Evolutionary conservation across 2,888 invertebrate species (phyloP), one percentile per base, ranked within the genome.

Genomic region (Dyspetes luteomarginatus): DNA sequence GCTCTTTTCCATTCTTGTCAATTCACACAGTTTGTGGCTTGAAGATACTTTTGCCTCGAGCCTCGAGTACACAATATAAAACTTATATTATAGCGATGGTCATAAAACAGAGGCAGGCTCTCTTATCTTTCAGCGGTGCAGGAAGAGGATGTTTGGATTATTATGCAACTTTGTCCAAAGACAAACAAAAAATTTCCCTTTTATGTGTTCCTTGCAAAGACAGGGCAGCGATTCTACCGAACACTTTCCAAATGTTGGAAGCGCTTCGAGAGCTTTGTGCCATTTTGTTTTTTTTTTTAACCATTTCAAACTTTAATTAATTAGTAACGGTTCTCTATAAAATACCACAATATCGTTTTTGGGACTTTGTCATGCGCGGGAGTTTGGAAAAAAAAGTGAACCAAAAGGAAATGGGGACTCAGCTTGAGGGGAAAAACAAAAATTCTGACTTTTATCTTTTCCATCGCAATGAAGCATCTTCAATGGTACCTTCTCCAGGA

Each of bases 131-230:
- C 17, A 0, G 19, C 5, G 36, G 22, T 22, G 50, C 12, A 24
- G 15, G 48, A 60, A 55, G 17, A 55, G 72, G 72, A 73, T 72
- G 30, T 78, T 52, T 62, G 45, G 60, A 60, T 52, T 50, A 60
- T 52, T 50, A 60, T 72, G 67, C 60, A 73, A 68, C 30, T 28
- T 19, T 19, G 12, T 3, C 43, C 45, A 9, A n/a, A 24, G 36
- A 36, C 48, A 41, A 72, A 48, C 60, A 52, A 36, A 73, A 43
- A 72, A 22, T 45, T 30, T 43, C 58, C 24, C 19, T 55, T 36
- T 64, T 72, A 30, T 72, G 62, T 26, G 72, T 55, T 72, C 60
- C 52, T 36, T 41, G 9, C 72, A 43, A 60, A 71, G 58, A 50
- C 58, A 4, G 19, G 28, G 17, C 24, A 9, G 15, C 26, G 17